These are phyloP conservation scores for Tinea trinotella DNA, from an alignment of 2,888 invertebrate species.

Conservation along the genomic window DNA sequence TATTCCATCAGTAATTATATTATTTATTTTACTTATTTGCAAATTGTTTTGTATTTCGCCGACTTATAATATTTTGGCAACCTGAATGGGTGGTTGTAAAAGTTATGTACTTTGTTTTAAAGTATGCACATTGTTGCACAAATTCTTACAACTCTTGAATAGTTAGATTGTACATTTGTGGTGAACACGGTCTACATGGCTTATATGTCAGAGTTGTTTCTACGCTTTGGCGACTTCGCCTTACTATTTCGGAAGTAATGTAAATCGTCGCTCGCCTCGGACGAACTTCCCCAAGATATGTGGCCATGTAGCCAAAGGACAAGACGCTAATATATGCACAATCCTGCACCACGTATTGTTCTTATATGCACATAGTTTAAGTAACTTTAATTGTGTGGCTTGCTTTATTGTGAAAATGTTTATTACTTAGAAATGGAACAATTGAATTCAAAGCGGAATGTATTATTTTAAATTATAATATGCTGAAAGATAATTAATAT, in stretches of 20 bases:
- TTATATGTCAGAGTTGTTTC: slow-evolving; percentile 31
- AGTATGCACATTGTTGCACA: not conserved
- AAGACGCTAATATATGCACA: slow-evolving; percentile 69
- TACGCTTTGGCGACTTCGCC: slow-evolving; percentile 44
- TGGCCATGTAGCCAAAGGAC: slow-evolving; percentile 66
- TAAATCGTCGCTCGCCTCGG: slow-evolving; percentile 58
- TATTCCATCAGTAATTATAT: not conserved
- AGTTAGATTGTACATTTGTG: slow-evolving; percentile 8
- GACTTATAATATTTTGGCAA: not conserved
- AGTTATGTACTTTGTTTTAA: not conserved
- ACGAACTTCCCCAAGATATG: slow-evolving; percentile 60
- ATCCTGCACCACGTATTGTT: slow-evolving; percentile 62
- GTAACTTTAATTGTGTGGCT: slow-evolving; percentile 13
- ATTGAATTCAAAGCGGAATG: not conserved
- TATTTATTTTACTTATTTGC: not conserved
- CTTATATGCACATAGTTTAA: slow-evolving; percentile 13
- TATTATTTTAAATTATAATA: not conserved
- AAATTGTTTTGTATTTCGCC: not conserved
- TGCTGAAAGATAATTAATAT: slow-evolving; percentile 1
- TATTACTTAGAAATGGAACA: not conserved
- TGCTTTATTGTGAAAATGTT: not conserved
- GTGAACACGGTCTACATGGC: slow-evolving; percentile 11
- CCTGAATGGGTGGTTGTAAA: not conserved
- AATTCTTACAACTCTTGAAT: not conserved
- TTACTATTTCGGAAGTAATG: slow-evolving; percentile 63